A percentile compares a stretch with the other conserved stretches of the same genome.
phyloP scores from a whole-genome alignment of 2,888 invertebrate genomes.

The Meliscaeva auricollis region DNA sequence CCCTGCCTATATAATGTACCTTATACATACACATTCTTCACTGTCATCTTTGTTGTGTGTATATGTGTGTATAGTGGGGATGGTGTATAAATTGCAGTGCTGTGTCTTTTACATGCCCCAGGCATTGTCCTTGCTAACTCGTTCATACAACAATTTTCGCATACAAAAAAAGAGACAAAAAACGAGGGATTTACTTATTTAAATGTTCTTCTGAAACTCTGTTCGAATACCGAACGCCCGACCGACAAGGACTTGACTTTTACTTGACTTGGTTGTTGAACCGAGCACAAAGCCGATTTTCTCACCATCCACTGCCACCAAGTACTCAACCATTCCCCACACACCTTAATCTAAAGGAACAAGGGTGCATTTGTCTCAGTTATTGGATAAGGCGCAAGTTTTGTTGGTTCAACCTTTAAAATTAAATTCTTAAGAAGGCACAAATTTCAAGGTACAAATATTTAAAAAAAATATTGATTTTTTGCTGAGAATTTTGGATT shows the following conservation, averaged over 20 bases:
- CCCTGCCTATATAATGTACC: not conserved
- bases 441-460: no score
- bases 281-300: conserved; percentile 50
- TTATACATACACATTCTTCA: not conserved
- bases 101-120: conserved; percentile 68
- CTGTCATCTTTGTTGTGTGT: not conserved
- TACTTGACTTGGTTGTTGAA: conserved; percentile 61
- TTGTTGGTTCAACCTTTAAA: no score
- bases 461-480: no score
- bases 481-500: no score
- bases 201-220: conserved; percentile 38
- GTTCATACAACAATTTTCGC: conserved; percentile 46
- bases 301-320: not conserved
- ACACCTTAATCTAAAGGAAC: not conserved
- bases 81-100: conserved; percentile 46
- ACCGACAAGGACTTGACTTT: conserved; percentile 34
- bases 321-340: conserved; percentile 4
- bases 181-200: conserved; percentile 32
- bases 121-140: conserved; percentile 68
- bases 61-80: conserved; percentile 5
- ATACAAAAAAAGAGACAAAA: conserved; percentile 12
- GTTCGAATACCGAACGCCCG: conserved; percentile 51
- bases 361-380: not conserved
- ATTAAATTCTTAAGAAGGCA: no score
- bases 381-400: not conserved